Conservation (phyloP, 2,113 vertebrate genomes). For the Chaetodon trifascialis region DNA sequence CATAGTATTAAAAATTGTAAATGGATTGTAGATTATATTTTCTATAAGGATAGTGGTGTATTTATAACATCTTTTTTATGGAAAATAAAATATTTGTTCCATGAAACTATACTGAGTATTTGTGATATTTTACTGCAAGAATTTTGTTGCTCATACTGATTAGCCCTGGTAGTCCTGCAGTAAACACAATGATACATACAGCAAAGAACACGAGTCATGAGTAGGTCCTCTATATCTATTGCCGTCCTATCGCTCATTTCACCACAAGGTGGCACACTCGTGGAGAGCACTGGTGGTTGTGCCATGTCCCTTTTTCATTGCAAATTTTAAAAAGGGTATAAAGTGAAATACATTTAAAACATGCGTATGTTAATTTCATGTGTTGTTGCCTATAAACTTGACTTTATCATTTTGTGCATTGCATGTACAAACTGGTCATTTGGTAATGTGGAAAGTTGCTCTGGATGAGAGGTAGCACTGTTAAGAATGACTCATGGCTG, state of each 20-base stretch:
- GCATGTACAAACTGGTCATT: neutral
- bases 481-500: conserved; percentile 36
- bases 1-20: conserved; percentile 74
- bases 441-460: conserved; percentile 4
- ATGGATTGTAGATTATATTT: conserved; percentile 77
- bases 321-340: neutral
- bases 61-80: conserved; percentile 73
- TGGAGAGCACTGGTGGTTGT: neutral
- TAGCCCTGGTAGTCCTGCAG: neutral
- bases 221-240: neutral
- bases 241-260: neutral
- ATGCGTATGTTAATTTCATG: neutral
- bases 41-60: conserved; percentile 69
- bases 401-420: neutral
- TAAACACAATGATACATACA: neutral
- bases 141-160: neutral
- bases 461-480: neutral
- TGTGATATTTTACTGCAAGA: neutral
- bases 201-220: neutral
- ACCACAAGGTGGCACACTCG: conserved; percentile 48
- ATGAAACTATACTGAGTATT: conserved; percentile 1
- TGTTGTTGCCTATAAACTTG: neutral
- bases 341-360: neutral
- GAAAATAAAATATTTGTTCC: conserved; percentile 65
- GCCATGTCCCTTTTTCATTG: neutral